Base-by-base conservation (phyloP, 2,113 vertebrate genomes). In the Syngnathus floridae region DNA sequence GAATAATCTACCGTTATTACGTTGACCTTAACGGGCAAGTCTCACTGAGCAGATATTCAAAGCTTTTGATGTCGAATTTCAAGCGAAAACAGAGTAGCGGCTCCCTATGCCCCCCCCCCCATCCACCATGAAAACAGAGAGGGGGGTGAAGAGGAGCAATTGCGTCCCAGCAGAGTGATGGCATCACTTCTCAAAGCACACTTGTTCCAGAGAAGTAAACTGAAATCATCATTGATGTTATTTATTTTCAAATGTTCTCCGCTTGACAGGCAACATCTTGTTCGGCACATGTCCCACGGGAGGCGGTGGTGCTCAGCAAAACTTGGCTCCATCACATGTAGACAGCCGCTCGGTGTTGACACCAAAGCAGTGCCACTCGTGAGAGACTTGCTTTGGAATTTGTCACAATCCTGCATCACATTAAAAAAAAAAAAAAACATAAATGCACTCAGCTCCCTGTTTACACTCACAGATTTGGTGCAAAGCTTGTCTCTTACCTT, bases 231-330 rank as follows among this genome's bases (percentile, higher is more conserved):
- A 88, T 87, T 89, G 90, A 90, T 90, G 90, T 91, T 91, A 90
- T 91, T 91, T 90, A 90, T 91, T 90, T 90, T 90, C 89, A 90
- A 90, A 91, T 84, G 86, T 74, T 87, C 74, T 81, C 67, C 82
- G 75, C 87, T 90, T 90, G 90, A 91, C 91, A 92, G 87, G 84
- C 88, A 85, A 91, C 90, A 91, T 92, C 90, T 91, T 91, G 90
- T 90, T 92, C 84, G 70, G 76, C 73, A 77, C 73, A 43, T 70
- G 80, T 92, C 91, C 87, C 89, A 74, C 59, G 90, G 87, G 88
- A 88, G 80, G 79, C 81, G 64, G 69, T 68, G 75, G 80, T 78
- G 84, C 82, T 82, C 83, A 68, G 80, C 80, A 52, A 82, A 83
- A 75, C 76, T 74, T 82, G 72, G 84, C 79, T 88, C 86, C 84